phyloP scores from a whole-genome alignment of 2,113 vertebrate species.

The Podiceps cristatus region DNA sequence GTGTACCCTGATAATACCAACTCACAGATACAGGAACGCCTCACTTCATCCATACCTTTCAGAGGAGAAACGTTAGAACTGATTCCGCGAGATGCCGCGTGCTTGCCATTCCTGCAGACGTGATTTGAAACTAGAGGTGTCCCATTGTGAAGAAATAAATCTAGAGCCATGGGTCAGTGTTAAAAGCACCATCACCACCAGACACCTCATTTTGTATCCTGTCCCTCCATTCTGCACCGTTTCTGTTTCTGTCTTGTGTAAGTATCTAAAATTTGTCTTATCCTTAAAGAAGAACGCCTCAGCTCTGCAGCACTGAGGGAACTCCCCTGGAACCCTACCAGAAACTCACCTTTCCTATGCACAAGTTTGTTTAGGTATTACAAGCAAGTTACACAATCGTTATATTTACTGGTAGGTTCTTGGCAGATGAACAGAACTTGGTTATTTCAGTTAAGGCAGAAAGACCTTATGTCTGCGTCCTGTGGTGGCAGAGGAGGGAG shows the following conservation, averaged over 20 bases:
- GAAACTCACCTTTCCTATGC: background rate
- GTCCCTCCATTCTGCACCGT: background rate
- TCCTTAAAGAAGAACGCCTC: background rate
- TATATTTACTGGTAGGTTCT: background rate
- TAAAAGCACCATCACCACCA: background rate
- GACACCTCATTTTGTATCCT: background rate
- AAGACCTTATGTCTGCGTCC: background rate
- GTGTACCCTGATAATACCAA: background rate
- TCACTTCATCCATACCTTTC: background rate
- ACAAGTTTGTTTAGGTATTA: background rate
- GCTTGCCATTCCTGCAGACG: rapidly evolving
- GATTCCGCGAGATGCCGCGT: rapidly evolving
- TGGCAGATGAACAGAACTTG: background rate
- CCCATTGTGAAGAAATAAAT: background rate
- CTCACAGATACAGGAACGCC: background rate
- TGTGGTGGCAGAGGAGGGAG: background rate
- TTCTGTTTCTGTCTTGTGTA: background rate
- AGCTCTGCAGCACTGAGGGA: background rate
- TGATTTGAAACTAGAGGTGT: background rate
- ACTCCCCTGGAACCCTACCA: background rate
- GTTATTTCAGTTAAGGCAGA: background rate
- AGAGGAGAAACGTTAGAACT: background rate
- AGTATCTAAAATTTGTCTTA: background rate
- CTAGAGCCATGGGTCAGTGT: background rate
- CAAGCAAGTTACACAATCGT: background rate